A percentile compares a stretch with the other conserved stretches of the same genome.
phyloP scores from a whole-genome alignment of 2,113 vertebrate species.

The Prietella phreatophila region DNA sequence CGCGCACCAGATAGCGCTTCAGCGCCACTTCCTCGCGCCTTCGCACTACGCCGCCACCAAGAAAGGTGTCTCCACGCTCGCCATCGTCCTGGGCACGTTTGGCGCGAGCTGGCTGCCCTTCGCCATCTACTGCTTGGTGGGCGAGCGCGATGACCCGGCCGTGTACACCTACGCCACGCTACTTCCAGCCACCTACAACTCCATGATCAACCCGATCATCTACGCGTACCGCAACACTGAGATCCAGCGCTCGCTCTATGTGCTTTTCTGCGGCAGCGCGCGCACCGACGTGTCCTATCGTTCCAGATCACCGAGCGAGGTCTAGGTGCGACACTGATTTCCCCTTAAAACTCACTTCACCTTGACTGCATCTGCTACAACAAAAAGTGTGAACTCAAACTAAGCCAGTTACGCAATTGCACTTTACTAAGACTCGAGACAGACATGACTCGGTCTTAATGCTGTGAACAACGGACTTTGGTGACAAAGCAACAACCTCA shows the following conservation, averaged over 20 bases:
- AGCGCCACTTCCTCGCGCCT: constrained; percentile 93
- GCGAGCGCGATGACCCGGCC: constrained; percentile 81
- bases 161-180: constrained; percentile 95
- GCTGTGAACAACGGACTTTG: constrained; percentile 76
- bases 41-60: constrained; percentile 91
- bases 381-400: constrained; percentile 55
- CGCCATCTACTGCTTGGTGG: constrained; percentile 93
- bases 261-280: constrained; percentile 92
- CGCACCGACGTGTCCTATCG: constrained; percentile 85
- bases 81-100: constrained; percentile 93
- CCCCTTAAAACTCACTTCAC: constrained; percentile 10
- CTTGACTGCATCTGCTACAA: background rate
- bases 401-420: constrained; percentile 75
- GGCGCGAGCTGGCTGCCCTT: constrained; percentile 97
- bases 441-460: constrained; percentile 62
- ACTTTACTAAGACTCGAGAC: constrained; percentile 82
- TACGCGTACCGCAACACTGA: constrained; percentile 97
- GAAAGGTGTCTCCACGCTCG: constrained; percentile 92
- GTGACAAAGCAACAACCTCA: constrained; percentile 65
- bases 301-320: constrained; percentile 94
- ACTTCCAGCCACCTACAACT: constrained; percentile 95
- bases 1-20: constrained; percentile 97
- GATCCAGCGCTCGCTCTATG: constrained; percentile 91
- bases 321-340: constrained; percentile 70
- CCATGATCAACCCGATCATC: constrained; percentile 99